Evolutionary conservation across 2,888 invertebrate genomes (phyloP).

Genomic region (Lasioglossum zephyrum): DNA sequence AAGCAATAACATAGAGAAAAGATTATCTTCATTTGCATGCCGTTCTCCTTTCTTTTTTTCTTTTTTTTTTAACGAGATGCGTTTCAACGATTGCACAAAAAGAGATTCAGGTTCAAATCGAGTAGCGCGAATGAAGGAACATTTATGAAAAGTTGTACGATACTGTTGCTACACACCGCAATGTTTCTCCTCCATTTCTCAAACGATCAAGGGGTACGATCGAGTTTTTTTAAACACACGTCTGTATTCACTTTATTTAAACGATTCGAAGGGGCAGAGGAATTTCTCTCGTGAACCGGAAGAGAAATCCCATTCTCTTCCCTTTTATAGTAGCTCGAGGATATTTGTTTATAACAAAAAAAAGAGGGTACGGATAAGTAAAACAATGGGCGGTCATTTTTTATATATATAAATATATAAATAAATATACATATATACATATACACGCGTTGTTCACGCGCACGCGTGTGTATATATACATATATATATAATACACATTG

Average conservation of each 20-base stretch:
- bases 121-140: conserved; percentile 5
- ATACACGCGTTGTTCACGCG: conserved; percentile 30
- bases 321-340: conserved; percentile 39
- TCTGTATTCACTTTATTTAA: conserved; percentile 50
- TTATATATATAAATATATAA: conserved; percentile 60
- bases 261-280: conserved; percentile 19
- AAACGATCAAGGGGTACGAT: conserved; percentile 63
- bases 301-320: conserved; percentile 33
- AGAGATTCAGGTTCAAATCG: conserved; percentile 24
- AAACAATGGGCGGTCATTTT: conserved; percentile 61
- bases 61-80: not conserved
- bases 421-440: conserved; percentile 48
- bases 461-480: conserved; percentile 52
- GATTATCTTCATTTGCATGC: conserved; percentile 13
- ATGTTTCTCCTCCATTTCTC: conserved; percentile 75
- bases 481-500: conserved; percentile 68
- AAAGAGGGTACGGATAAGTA: conserved; percentile 51
- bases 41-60: not conserved
- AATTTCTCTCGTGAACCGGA: conserved; percentile 17
- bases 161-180: conserved; percentile 27
- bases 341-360: conserved; percentile 51
- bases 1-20: conserved; percentile 38
- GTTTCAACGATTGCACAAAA: not conserved
- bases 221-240: conserved; percentile 51
- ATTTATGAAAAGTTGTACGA: conserved; percentile 8